These are phyloP conservation scores for Phoebastria nigripes DNA, from an alignment of 2,797 vertebrate genomes.

Conservation along the genomic window DNA sequence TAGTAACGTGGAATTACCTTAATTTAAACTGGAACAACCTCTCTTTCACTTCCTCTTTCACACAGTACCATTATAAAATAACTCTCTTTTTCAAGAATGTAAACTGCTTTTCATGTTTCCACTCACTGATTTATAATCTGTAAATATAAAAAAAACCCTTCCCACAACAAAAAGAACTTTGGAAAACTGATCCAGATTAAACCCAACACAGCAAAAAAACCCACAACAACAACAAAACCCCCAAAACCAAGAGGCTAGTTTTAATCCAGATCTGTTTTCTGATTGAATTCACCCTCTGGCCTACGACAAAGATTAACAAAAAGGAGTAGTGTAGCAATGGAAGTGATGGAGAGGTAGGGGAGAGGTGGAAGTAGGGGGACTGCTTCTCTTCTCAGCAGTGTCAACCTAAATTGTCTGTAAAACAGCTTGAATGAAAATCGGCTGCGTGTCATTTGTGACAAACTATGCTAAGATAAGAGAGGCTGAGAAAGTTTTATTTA, in stretches of 20 bases:
- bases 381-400: background rate
- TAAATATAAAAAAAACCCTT: background rate
- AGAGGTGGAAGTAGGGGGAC: background rate
- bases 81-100: background rate
- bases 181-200: background rate
- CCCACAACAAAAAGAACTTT: background rate
- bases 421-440: background rate
- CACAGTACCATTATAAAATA: background rate
- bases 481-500: background rate
- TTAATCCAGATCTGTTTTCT: background rate
- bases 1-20: background rate
- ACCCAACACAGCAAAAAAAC: background rate
- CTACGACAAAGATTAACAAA: background rate
- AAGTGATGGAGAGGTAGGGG: background rate
- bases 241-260: background rate
- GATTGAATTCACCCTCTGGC: background rate
- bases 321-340: background rate
- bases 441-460: background rate
- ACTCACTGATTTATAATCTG: background rate
- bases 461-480: background rate
- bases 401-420: background rate
- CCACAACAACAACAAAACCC: background rate
- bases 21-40: background rate
- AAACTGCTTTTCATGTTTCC: background rate
- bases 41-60: background rate